Evolutionary conservation across 2,888 invertebrate species (phyloP), one percentile per base, ranked within the genome.

Genomic region (Cryptocheilus praepositus): DNA sequence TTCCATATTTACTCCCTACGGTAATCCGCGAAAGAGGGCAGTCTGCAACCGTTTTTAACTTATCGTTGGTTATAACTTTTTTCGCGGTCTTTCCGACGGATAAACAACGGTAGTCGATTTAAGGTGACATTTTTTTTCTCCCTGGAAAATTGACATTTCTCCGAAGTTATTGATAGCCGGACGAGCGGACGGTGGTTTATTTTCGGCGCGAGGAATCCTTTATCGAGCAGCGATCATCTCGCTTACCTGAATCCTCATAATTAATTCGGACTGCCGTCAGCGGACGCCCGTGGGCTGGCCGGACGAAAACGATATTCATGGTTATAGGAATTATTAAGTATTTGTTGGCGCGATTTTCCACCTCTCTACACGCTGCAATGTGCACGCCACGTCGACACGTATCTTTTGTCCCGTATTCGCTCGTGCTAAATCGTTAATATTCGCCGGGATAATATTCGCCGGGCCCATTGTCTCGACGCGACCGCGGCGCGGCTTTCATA

Each of bases 401-500:
- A 55, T 16, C 72, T 64, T 70, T 72, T 70, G 70, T 72, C 64
- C 58, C 54, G 45, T 60, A 55, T 18, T 45, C 18, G 55, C 36
- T 52, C 64, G 64, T 51, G 60, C 54, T 67, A 66, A 70, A 70
- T 70, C 61, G 70, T 72, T 72, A 72, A 72, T n/a, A n/a, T n/a
- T n/a, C n/a, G n/a, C 64, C 67, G 67, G 64, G 55, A 67, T 67
- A 70, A 70, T 70, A 70, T 61, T 67, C 64, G 59, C 44, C 53
- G 63, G 53, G 49, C 51, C 56, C 53, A 70, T 72, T 72, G 67
- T 72, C 64, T 44, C 55, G 51, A 25, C 8, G 36, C 46, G 56
- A 13, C 25, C 45, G 56, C 36, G 56, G 73, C 62, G 61, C 67
- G 69, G 77, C 80, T 80, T 81, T 83, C 79, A 82, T 72, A 77